Evolutionary conservation across 2,888 invertebrate species (phyloP).

Genomic region (Abrostola triplasia): DNA sequence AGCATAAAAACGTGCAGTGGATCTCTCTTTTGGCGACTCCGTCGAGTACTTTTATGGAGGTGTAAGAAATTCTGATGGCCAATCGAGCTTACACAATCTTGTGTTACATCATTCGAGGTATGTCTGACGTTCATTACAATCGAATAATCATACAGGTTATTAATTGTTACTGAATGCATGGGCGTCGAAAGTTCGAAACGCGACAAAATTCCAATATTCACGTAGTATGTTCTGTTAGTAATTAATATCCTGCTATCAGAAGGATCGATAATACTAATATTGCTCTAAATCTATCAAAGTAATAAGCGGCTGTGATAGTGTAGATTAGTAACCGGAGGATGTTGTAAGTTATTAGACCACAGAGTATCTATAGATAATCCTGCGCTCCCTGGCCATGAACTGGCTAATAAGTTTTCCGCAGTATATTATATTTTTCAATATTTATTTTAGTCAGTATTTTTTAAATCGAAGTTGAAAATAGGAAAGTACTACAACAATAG

Average conservation of each 20-base stretch:
- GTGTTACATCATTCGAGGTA: conserved; percentile 33
- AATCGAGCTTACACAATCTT: conserved; percentile 36
- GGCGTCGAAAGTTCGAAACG: neutral
- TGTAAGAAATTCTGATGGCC: conserved; percentile 32
- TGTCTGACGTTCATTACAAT: conserved; percentile 35
- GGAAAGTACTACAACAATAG: neutral
- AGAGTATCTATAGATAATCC: no score
- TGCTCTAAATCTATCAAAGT: no score
- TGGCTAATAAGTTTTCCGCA: no score
- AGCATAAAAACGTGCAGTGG: conserved; percentile 36
- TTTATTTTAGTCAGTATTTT: no score
- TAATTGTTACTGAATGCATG: neutral
- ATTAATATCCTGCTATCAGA: neutral
- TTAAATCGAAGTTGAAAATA: neutral
- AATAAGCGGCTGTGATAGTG: no score
- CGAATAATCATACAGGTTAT: conserved; percentile 20
- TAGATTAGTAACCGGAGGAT: no score
- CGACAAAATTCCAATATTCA: no score
- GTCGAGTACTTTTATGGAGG: conserved; percentile 36
- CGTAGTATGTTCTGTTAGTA: no score
- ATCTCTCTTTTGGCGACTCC: conserved; percentile 46
- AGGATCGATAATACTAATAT: neutral
- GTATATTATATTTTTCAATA: no score
- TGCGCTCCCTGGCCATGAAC: no score
- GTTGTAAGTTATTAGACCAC: no score